These are phyloP conservation scores for Synanthedon vespiformis DNA, from an alignment of 2,888 invertebrate species.

Conservation along the genomic window DNA sequence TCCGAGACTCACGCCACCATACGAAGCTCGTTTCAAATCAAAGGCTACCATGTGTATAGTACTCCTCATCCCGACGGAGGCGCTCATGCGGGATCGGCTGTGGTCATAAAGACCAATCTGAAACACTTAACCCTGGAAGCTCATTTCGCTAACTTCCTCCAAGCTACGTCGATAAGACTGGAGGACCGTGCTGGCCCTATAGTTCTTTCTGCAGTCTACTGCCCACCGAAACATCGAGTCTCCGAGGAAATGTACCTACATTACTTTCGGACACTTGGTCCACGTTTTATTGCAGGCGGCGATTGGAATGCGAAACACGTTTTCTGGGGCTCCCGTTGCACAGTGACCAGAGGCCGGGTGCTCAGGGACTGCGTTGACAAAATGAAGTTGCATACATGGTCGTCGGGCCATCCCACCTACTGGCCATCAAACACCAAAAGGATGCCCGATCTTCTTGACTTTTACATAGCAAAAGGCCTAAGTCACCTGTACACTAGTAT, in stretches of 20 bases:
- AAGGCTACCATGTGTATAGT: too few species aligned
- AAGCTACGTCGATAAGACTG: neutral
- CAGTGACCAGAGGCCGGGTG: conserved; percentile 4
- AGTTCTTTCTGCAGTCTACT: conserved; percentile 8
- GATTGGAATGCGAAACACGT: conserved; percentile 11
- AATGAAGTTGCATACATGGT: conserved; percentile 5
- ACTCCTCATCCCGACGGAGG: too few species aligned
- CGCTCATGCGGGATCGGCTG: too few species aligned
- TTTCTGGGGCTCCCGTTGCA: conserved; percentile 6
- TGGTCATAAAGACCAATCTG: too few species aligned
- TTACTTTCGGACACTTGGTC: conserved; percentile 4
- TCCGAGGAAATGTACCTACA: neutral
- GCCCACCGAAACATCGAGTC: conserved; percentile 7
- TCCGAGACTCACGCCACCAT: too few species aligned
- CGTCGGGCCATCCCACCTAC: conserved; percentile 8
- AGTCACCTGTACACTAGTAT: too few species aligned
- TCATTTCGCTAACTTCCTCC: neutral
- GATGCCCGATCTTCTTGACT: too few species aligned
- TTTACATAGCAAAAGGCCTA: too few species aligned
- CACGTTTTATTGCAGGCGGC: conserved; percentile 7
- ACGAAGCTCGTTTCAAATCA: too few species aligned
- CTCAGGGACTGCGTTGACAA: conserved; percentile 7
- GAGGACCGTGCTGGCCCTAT: neutral
- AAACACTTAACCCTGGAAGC: neutral
- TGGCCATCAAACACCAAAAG: too few species aligned